A percentile compares a stretch with the other conserved stretches of the same genome.
These are phyloP conservation scores for Pycnonotus jocosus DNA, from an alignment of 2,113 vertebrate genomes.

Conservation along the genomic window DNA sequence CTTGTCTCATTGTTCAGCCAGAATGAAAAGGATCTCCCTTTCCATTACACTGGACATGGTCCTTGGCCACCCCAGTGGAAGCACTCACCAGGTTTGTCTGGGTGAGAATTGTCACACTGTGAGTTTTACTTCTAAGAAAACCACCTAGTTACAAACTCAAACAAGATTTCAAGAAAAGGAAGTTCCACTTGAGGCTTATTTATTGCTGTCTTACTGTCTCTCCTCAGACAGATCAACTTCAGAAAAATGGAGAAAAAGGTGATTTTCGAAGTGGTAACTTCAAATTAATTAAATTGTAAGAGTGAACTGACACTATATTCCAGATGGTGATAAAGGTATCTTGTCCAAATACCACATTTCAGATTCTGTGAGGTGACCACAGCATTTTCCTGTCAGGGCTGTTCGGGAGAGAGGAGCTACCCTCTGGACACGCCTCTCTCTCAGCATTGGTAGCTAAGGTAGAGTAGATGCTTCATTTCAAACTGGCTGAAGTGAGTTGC, in stretches of 20 bases:
- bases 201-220: neutral
- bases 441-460: rapidly evolving
- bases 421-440: neutral
- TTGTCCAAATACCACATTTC: neutral
- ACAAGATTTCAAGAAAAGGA: neutral
- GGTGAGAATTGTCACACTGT: neutral
- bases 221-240: neutral
- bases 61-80: neutral
- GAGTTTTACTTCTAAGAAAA: neutral
- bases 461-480: neutral
- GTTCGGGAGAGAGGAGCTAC: neutral
- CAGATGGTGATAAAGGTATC: neutral
- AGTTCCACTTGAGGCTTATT: neutral
- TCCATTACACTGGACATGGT: neutral
- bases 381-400: neutral
- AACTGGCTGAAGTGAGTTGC: neutral
- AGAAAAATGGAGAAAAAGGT: neutral
- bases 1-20: neutral
- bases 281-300: neutral
- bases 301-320: neutral
- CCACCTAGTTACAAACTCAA: neutral
- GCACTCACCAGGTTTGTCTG: neutral
- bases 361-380: neutral
- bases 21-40: neutral
- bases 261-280: neutral